Percentiles rank a stretch among this genome's conserved stretches.
Conservation (phyloP, 2,888 invertebrate species). For the Scaptomyza caliginosa region DNA sequence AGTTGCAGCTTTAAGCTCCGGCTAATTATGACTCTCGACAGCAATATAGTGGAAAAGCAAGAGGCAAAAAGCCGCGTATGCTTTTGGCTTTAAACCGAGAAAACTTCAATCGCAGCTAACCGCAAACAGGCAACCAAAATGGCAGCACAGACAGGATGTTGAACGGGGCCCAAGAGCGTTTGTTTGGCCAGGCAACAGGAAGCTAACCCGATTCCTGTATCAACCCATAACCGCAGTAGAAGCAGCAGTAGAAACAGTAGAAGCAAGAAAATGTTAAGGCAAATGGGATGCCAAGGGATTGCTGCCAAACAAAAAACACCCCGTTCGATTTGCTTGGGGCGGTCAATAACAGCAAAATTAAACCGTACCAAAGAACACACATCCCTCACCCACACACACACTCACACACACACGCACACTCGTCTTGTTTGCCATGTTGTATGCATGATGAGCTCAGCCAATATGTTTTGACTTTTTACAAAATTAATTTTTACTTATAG, state of each 20-base stretch:
- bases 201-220: slow-evolving; percentile 35
- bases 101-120: slow-evolving; percentile 66
- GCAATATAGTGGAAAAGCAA: not conserved
- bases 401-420: slow-evolving; percentile 25
- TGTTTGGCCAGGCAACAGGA: slow-evolving; percentile 34
- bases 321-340: slow-evolving; percentile 62
- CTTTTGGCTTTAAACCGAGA: slow-evolving; percentile 54
- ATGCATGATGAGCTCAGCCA: slow-evolving; percentile 59
- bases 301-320: slow-evolving; percentile 17
- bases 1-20: slow-evolving; percentile 7
- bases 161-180: slow-evolving; percentile 19
- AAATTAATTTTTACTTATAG: slow-evolving; percentile 62
- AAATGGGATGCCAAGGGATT: slow-evolving; percentile 2
- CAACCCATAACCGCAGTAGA: slow-evolving; percentile 67
- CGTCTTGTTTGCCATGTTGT: slow-evolving; percentile 18
- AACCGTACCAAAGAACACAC: slow-evolving; percentile 74
- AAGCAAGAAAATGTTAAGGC: slow-evolving; percentile 16
- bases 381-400: slow-evolving; percentile 26
- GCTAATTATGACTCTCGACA: slow-evolving; percentile 13
- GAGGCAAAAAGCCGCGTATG: not conserved
- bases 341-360: slow-evolving; percentile 77
- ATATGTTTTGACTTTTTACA: slow-evolving; percentile 67
- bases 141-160: slow-evolving; percentile 54
- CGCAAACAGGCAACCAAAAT: slow-evolving; percentile 55
- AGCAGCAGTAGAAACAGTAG: slow-evolving; percentile 19